Base-by-base conservation (phyloP, 2,888 invertebrate genomes). In the Hemistola chrysoprasaria region DNA sequence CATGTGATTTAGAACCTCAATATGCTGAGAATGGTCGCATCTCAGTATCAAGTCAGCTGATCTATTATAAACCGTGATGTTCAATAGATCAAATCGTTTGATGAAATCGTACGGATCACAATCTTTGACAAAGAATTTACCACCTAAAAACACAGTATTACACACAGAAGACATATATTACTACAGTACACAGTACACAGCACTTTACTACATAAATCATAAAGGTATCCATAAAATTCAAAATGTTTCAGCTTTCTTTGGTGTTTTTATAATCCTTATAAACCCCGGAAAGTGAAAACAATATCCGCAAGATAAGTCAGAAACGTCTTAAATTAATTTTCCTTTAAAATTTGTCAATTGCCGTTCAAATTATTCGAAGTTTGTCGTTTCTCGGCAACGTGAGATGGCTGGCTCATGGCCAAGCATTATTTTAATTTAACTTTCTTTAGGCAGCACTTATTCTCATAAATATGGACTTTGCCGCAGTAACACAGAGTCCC, bases 321-420 rank as follows among this genome's bases (percentile, higher is more conserved):
- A 77, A 78, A 63, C 66, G 57, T 72, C 67, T 71, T 71, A 65
- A 72, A 80, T 76, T 79, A 76, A 77, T 76, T 77, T 77, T 78
- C 70, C 58, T 65, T 71, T 65, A 67, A 76, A 79, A 72, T 75
- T 77, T 73, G 74, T 68, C 77, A 71, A 80, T 80, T 73, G 71
- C 64, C 65, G 53, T 61, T 53, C 57, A 64, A 74, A 78, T 79
- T 75, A 71, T 70, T 74, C 64, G 63, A 78, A 77, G 71, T 74
- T 75, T 71, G 70, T 66, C 64, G 67, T 77, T 67, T 61, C 68
- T 71, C 71, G 67, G 73, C 63, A 62, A 64, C 58, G 64, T 59
- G 59, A 64, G 65, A 62, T 53, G 61, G 61, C 63, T 83, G 83
- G 83, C 80, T 58, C 38, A 23, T 26, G 30, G 74, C 82, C 82